Percentiles rank a stretch among this genome's conserved stretches.
Conservation (phyloP, 2,113 vertebrate genomes). For the Rhinoderma darwinii region DNA sequence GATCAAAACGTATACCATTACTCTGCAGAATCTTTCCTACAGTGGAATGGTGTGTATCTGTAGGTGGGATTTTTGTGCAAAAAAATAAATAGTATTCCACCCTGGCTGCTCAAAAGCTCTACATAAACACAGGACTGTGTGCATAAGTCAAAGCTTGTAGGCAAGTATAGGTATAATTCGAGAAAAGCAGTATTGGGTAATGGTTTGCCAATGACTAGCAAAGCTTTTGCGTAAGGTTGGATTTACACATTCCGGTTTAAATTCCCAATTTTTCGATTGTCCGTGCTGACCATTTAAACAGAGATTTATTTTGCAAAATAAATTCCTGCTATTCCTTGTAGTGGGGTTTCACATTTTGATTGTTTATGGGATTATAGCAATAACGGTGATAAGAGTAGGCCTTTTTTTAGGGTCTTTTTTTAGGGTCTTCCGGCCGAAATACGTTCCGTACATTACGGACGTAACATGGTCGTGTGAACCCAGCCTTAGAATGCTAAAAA, state of each 20-base stretch:
- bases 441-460: no score
- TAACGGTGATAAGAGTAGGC: no score
- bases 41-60: background rate
- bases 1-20: background rate
- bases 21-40: background rate
- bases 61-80: background rate
- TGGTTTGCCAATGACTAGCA: no score
- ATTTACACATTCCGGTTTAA: background rate
- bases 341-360: no score
- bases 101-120: background rate
- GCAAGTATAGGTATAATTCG: background rate
- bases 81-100: background rate
- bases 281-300: background rate
- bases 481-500: no score
- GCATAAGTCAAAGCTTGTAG: background rate
- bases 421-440: no score
- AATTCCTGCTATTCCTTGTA: no score
- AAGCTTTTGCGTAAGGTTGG: background rate
- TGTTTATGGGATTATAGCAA: no score
- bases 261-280: background rate
- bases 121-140: background rate
- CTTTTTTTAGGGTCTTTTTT: no score
- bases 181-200: background rate
- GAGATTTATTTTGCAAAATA: background rate
- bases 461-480: no score